Percentiles rank a stretch among this genome's conserved stretches.
Evolutionary conservation across 92 coral and sea anemone genomes (phyloP).

Genomic region (Porites evermanni): DNA sequence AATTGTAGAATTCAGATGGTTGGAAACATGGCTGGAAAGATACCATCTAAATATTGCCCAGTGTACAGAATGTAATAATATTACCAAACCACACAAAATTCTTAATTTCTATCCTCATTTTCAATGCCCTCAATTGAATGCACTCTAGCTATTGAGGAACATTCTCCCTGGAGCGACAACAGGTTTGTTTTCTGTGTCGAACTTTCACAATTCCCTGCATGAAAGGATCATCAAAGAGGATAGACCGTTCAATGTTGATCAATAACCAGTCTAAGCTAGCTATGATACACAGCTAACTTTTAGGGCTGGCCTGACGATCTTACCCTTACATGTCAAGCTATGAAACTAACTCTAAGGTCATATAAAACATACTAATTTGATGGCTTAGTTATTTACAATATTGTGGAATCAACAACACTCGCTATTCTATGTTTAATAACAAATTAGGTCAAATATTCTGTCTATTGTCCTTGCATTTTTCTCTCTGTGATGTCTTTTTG

Average conservation of each 20-base stretch:
- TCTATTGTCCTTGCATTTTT: constrained; percentile 21
- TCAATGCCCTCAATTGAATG: no score
- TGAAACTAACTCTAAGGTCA: constrained; percentile 40
- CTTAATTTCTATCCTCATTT: no score
- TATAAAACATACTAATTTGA: constrained; percentile 43
- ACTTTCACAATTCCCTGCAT: no score
- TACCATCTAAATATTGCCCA: no score
- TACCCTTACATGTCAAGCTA: constrained; percentile 4
- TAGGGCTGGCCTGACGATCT: background rate
- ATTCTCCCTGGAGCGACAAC: no score
- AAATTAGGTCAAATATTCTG: background rate
- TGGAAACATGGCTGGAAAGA: no score
- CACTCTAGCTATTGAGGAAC: no score
- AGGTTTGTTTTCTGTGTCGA: no score
- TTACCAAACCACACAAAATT: no score
- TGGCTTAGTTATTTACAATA: constrained; percentile 36
- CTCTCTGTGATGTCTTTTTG: background rate
- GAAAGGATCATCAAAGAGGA: background rate
- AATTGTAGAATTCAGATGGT: no score
- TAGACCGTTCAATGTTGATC: background rate
- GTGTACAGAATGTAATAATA: no score
- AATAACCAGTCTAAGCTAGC: constrained; percentile 30
- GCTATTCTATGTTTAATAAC: background rate
- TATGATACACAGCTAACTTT: constrained; percentile 44
- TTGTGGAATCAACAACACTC: constrained; percentile 32